A percentile compares a stretch with the other conserved stretches of the same genome.
These are phyloP conservation scores for Castor canadensis DNA, from an alignment of 2,113 vertebrate genomes.

Conservation along the genomic window DNA sequence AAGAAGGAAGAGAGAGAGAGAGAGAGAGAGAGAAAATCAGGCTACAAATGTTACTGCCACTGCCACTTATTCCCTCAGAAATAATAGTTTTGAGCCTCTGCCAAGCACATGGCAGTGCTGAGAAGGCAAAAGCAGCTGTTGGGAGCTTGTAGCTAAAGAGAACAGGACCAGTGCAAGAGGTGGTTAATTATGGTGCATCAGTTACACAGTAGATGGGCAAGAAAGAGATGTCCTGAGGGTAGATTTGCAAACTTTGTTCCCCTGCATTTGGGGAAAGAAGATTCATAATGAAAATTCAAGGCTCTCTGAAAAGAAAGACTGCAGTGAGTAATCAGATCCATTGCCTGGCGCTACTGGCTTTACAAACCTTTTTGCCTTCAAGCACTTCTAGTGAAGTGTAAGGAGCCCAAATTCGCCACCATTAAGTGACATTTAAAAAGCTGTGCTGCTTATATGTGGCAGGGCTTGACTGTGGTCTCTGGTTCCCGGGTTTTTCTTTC, in stretches of 20 bases:
- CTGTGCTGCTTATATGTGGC: neutral
- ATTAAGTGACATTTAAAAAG: neutral
- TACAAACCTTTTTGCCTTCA: neutral
- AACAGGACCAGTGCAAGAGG: neutral
- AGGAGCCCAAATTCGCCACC: neutral
- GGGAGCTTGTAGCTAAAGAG: neutral
- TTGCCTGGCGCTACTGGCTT: neutral
- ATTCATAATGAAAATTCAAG: neutral
- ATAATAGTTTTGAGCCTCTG: neutral
- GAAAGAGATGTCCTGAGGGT: neutral
- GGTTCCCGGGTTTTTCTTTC: no score
- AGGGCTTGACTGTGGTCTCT: neutral
- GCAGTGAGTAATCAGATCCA: neutral
- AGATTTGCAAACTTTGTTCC: neutral
- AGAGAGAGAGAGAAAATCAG: no score
- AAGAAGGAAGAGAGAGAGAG: no score
- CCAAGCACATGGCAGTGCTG: rapidly evolving
- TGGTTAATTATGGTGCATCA: neutral
- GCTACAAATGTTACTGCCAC: neutral
- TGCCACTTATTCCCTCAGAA: no score
- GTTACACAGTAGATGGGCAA: neutral
- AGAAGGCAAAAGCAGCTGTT: neutral
- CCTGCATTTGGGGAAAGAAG: neutral
- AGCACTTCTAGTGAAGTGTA: neutral
- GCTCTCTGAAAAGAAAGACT: neutral